A percentile compares a stretch with the other conserved stretches of the same genome.
phyloP scores from a whole-genome alignment of 2,113 vertebrate genomes.

The Semicossyphus pulcher region DNA sequence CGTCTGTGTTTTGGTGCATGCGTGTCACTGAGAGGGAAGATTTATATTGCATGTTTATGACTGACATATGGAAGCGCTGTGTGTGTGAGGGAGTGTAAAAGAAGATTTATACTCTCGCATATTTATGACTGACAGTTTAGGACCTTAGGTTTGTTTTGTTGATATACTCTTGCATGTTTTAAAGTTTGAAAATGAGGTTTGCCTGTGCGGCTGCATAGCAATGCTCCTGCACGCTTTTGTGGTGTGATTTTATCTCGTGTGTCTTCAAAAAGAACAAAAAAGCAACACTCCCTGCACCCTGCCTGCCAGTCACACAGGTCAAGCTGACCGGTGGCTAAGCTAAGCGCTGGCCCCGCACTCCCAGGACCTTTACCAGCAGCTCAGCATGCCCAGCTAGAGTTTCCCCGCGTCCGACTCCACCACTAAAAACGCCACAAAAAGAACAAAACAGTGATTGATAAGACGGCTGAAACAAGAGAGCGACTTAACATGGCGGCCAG shows the following conservation, averaged over 20 bases:
- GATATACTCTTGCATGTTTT: conserved; percentile 10
- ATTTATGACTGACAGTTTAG: conserved; percentile 27
- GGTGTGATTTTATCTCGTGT: conserved; percentile 9
- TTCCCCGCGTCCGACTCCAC: conserved; percentile 69
- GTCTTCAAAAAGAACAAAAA: conserved; percentile 28
- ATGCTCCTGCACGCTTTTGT: conserved; percentile 28
- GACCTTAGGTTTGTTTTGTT: conserved; percentile 12
- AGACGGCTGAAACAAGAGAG: conserved; percentile 79
- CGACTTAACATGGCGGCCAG: conserved; percentile 72
- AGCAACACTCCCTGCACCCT: conserved; percentile 8
- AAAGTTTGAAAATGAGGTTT: neutral
- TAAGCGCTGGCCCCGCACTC: conserved; percentile 58
- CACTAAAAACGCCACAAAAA: conserved; percentile 75
- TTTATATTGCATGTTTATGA: conserved; percentile 59
- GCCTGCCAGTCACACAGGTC: conserved; percentile 42
- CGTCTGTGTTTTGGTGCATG: conserved; percentile 19
- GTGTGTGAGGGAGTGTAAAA: conserved; percentile 11
- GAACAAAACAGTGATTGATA: conserved; percentile 85
- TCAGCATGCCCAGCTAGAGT: conserved; percentile 59
- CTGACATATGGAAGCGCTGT: conserved; percentile 42
- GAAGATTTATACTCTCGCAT: conserved; percentile 18
- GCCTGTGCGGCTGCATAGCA: neutral
- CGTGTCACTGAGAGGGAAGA: conserved; percentile 34
- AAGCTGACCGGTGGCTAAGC: conserved; percentile 57
- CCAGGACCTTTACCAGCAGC: conserved; percentile 68